phyloP scores from a whole-genome alignment of 2,797 vertebrate species.

The Graptemys geographica region DNA sequence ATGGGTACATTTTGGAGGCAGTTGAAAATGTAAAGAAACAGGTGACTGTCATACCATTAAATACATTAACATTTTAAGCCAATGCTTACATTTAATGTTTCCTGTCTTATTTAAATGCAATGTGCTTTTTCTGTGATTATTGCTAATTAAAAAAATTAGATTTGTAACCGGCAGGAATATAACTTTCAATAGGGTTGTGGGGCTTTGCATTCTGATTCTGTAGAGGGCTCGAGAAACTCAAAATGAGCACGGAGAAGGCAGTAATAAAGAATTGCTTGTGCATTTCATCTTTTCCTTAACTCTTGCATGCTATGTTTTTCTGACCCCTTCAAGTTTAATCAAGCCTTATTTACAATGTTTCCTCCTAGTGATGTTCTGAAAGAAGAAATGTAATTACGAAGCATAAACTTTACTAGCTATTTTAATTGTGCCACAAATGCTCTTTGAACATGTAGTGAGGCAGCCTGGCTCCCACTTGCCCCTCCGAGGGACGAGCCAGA shows the following conservation, averaged over 20 bases:
- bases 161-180: not conserved
- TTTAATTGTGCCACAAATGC: slow-evolving; percentile 70
- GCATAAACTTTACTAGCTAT: slow-evolving; percentile 43
- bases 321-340: not conserved
- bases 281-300: slow-evolving; percentile 48
- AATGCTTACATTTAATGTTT: not conserved
- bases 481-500: too few relatives aligned
- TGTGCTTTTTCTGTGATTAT: not conserved
- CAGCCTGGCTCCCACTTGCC: too few relatives aligned
- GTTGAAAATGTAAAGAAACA: not conserved
- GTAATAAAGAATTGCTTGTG: slow-evolving; percentile 28
- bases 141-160: not conserved
- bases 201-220: not conserved
- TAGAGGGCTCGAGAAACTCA: slow-evolving; percentile 17
- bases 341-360: slow-evolving; percentile 52
- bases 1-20: not conserved
- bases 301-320: slow-evolving; percentile 49
- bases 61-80: not conserved
- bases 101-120: not conserved
- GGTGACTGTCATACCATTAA: not conserved
- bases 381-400: slow-evolving; percentile 48
- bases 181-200: not conserved
- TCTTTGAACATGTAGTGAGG: not conserved
- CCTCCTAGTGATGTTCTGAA: slow-evolving; percentile 60
- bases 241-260: not conserved